These are phyloP conservation scores for Liposcelis brunnea DNA, from an alignment of 2,888 invertebrate genomes.

Conservation along the genomic window DNA sequence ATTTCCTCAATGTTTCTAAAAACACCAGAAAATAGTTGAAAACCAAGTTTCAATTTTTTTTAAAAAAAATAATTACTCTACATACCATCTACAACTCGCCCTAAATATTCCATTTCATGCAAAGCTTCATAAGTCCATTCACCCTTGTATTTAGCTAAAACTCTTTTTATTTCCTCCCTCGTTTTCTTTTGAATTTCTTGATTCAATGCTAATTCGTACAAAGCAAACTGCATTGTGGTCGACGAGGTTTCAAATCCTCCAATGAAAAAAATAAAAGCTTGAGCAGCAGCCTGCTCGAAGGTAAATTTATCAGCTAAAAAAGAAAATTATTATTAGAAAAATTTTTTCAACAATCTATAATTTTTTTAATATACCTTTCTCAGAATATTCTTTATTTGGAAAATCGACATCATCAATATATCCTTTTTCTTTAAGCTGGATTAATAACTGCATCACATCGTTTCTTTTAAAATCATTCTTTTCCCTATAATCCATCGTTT, in stretches of 20 bases:
- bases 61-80: too few relatives aligned
- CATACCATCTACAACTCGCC: background rate
- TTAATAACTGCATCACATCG: constrained; percentile 25
- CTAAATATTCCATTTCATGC: constrained; percentile 1
- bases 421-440: too few relatives aligned
- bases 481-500: constrained; percentile 28
- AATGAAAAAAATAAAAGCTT: constrained; percentile 4
- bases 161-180: background rate
- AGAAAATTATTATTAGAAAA: too few relatives aligned
- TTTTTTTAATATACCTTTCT: too few relatives aligned
- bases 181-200: background rate
- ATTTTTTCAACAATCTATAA: too few relatives aligned
- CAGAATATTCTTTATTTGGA: too few relatives aligned
- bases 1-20: constrained; percentile 21
- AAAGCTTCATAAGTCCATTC: background rate
- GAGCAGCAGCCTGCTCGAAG: constrained; percentile 2
- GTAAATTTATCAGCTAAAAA: background rate
- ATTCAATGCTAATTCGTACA: constrained; percentile 3
- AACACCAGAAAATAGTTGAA: too few relatives aligned
- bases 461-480: constrained; percentile 27
- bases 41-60: too few relatives aligned
- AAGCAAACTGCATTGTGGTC: constrained; percentile 5
- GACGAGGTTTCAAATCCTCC: constrained; percentile 5
- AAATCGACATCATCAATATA: too few relatives aligned
- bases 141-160: background rate